Evolutionary conservation across 2,113 vertebrate genomes (phyloP), one percentile per base, ranked within the genome.

Genomic region (Raphicerus campestris): DNA sequence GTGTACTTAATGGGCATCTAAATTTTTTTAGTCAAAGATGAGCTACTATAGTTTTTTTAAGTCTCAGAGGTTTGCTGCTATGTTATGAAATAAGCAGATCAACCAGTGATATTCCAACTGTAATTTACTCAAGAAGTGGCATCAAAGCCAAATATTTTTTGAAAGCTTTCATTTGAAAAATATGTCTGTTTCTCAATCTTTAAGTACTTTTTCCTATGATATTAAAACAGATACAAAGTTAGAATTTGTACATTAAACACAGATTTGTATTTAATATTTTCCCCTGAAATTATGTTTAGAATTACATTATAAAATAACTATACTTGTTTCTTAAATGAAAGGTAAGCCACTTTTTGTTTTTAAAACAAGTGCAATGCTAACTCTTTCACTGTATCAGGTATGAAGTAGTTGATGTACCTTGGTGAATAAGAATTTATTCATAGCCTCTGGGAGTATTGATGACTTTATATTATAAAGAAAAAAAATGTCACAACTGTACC

Each of bases 91-190:
- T 49, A 88, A 95, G 35, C 2, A 47, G 70, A 66, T 1, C 42
- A 94, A 86, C 9, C 17, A 89, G 24, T 28, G 39, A 51, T 28
- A 87, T 88, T 35, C 16, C 42, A 60, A 7, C 30, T n/a, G 24
- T 24, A 83, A 89, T 77, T 82, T 90, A 17, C 28, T 90, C 4
- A 49, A 87, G n/a, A 89, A 35, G 14, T 32, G 42, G 9, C 10
- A 56, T 39, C 0, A 42, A 95, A 66, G 4, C 58, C 56, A 96
- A 87, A 87, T 70, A 47, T 10, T 28, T 93, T 87, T 93, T 94
- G 28, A 90, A 94, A 94, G 32, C 83, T 80, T 39, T 91, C 30
- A 93, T 88, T 84, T 87, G 17, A 89, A 94, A 93, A 58, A 1
- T 82, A 58, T 80, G 7, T 58, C 24, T 93, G 2, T 91, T 85